phyloP scores from a whole-genome alignment of 2,888 invertebrate species.

The Cantharis nigra region DNA sequence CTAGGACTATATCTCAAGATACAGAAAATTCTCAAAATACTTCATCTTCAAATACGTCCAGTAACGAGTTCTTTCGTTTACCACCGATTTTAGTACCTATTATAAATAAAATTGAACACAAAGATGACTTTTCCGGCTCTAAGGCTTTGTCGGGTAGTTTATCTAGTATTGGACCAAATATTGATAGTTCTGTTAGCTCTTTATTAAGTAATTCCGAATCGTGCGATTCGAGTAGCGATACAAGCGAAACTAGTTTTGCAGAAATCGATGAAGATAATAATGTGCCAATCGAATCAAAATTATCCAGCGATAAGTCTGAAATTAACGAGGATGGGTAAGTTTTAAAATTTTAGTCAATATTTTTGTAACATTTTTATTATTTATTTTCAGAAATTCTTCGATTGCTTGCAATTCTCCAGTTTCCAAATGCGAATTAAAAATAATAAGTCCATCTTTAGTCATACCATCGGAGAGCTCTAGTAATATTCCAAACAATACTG shows the following conservation, averaged over 20 bases:
- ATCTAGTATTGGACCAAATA: constrained; percentile 72
- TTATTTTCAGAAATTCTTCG: neutral
- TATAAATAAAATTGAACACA: constrained; percentile 64
- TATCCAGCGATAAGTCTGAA: neutral
- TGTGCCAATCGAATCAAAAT: neutral
- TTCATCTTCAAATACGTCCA: constrained; percentile 54
- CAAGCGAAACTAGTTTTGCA: constrained; percentile 46
- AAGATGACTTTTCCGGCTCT: constrained; percentile 33
- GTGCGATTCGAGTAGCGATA: constrained; percentile 18
- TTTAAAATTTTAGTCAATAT: neutral
- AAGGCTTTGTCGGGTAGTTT: constrained; percentile 62
- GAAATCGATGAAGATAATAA: constrained; percentile 19
- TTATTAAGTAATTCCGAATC: constrained; percentile 43
- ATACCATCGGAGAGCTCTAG: constrained; percentile 37
- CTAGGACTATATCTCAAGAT: constrained; percentile 45
- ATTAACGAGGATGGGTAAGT: neutral
- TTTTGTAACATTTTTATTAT: neutral
- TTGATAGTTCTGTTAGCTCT: constrained; percentile 62
- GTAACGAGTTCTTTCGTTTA: constrained; percentile 64
- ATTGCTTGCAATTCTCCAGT: neutral
- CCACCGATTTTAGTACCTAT: constrained; percentile 75
- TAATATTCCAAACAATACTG: constrained; percentile 39
- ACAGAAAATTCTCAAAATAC: constrained; percentile 66
- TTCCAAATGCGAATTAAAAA: constrained; percentile 20
- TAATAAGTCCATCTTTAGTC: constrained; percentile 9